A percentile compares a stretch with the other conserved stretches of the same genome.
Evolutionary conservation across 2,888 invertebrate species (phyloP).

Genomic region (Aricia artaxerxes): DNA sequence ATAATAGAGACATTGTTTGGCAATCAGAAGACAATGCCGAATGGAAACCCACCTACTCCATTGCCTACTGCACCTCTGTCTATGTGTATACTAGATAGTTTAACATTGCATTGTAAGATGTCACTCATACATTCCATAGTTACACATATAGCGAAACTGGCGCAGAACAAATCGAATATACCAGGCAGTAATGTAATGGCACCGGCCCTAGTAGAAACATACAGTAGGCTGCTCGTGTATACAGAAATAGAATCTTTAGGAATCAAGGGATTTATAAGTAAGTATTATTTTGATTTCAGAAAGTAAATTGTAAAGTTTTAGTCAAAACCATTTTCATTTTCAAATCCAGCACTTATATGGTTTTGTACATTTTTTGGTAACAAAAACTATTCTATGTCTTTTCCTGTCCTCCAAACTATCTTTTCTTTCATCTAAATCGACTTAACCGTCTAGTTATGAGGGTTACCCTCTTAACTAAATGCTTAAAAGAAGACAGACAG

Average conservation of each 20-base stretch:
- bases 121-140: constrained; percentile 89
- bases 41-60: constrained; percentile 76
- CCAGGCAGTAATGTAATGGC: constrained; percentile 85
- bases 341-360: background rate
- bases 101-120: constrained; percentile 98
- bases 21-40: constrained; percentile 80
- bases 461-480: too few relatives aligned
- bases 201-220: constrained; percentile 96
- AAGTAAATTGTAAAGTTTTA: background rate
- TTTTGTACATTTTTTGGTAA: too few relatives aligned
- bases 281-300: constrained; percentile 52
- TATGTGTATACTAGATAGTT: constrained; percentile 94
- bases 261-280: constrained; percentile 96
- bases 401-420: too few relatives aligned
- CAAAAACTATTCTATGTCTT: too few relatives aligned
- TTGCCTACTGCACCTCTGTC: constrained; percentile 92
- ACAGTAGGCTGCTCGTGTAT: constrained; percentile 94
- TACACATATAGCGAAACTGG: constrained; percentile 93
- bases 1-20: constrained; percentile 92
- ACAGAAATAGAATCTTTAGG: constrained; percentile 98
- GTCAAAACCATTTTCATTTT: background rate
- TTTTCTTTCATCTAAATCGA: background rate
- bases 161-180: constrained; percentile 91
- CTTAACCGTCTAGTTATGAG: background rate
- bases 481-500: too few relatives aligned